Conservation (phyloP, 2,888 invertebrate genomes). For the Trichopoda pennipes region DNA sequence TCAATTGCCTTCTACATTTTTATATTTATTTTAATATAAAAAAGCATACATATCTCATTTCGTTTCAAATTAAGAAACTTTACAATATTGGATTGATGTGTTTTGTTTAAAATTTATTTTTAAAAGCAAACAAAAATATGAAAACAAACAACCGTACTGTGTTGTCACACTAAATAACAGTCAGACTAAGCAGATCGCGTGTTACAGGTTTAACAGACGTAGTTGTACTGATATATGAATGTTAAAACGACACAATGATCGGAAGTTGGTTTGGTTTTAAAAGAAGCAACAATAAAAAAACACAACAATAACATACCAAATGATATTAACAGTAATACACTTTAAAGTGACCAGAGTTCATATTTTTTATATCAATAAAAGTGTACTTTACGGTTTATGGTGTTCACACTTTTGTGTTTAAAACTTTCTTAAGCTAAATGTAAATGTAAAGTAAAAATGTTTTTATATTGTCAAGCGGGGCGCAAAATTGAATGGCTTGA, state of each 20-base stretch:
- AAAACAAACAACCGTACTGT: constrained; percentile 29
- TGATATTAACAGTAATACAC: constrained; percentile 55
- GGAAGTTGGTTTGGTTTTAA: constrained; percentile 67
- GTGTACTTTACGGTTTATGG: too few species aligned
- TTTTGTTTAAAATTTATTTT: constrained; percentile 47
- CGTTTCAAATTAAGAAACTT: constrained; percentile 38
- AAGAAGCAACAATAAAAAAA: constrained; percentile 26
- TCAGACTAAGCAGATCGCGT: constrained; percentile 61
- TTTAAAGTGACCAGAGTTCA: constrained; percentile 37
- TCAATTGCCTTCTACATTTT: constrained; percentile 26
- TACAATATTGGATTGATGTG: constrained; percentile 37
- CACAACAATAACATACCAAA: constrained; percentile 42
- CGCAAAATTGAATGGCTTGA: too few species aligned
- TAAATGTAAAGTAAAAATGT: too few species aligned
- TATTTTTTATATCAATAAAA: too few species aligned
- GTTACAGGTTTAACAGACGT: constrained; percentile 76
- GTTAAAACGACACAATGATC: constrained; percentile 68
- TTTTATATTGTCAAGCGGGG: too few species aligned
- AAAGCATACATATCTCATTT: constrained; percentile 4
- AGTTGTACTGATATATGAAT: constrained; percentile 74
- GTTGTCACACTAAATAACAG: not conserved
- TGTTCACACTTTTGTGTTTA: too few species aligned
- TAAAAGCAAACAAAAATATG: constrained; percentile 43
- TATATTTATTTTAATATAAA: not conserved
- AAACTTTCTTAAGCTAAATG: too few species aligned